Evolutionary conservation across 2,113 vertebrate species (phyloP).

Genomic region (Eretmochelys imbricata): DNA sequence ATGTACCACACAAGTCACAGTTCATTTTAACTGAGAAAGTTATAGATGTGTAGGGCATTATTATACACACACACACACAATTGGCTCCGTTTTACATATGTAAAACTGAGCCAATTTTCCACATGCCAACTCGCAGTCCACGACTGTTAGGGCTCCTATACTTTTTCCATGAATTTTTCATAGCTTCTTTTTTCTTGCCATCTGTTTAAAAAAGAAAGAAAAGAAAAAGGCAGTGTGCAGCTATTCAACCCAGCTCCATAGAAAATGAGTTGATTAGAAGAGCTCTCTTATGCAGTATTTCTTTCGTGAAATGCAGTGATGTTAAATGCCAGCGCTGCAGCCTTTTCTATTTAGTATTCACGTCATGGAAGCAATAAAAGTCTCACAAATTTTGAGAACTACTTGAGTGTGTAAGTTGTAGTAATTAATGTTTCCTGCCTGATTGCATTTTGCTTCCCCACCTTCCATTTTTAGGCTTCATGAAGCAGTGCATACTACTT

Average conservation of each 20-base stretch:
- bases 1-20: background rate
- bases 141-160: background rate
- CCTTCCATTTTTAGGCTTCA: slow-evolving; percentile 51
- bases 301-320: slow-evolving; percentile 28
- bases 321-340: background rate
- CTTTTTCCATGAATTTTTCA: background rate
- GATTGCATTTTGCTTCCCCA: slow-evolving; percentile 46
- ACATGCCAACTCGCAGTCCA: background rate
- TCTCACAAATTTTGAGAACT: slow-evolving; percentile 32
- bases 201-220: background rate
- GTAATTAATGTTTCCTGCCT: slow-evolving; percentile 64
- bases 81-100: no score
- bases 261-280: background rate
- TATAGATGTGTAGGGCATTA: background rate
- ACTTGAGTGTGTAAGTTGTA: slow-evolving; percentile 36
- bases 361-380: slow-evolving; percentile 8
- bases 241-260: background rate
- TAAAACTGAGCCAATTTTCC: background rate
- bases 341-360: slow-evolving; percentile 43
- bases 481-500: background rate
- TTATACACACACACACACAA: background rate
- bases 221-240: background rate
- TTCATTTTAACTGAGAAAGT: background rate
- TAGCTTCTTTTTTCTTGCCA: background rate
- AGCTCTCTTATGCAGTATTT: background rate